Conservation (phyloP, 2,797 vertebrate genomes). For the Fringilla coelebs region DNA sequence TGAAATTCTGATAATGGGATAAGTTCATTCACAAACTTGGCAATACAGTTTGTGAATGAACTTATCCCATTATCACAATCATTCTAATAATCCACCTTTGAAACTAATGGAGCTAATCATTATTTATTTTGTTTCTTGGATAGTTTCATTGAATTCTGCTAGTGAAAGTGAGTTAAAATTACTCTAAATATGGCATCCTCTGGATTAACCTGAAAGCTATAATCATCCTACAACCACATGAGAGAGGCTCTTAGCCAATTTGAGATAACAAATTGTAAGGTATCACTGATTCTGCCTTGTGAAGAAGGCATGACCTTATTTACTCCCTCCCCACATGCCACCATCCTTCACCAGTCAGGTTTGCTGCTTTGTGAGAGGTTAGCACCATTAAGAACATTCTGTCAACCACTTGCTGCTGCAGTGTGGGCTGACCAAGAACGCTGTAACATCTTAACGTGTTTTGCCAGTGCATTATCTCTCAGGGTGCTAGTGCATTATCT, state of each 20-base stretch:
- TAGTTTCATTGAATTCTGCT: background rate
- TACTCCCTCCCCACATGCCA: background rate
- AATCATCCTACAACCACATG: background rate
- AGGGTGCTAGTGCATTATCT: background rate
- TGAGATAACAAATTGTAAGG: background rate
- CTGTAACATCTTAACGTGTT: background rate
- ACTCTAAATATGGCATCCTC: background rate
- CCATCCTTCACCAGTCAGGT: fast-evolving
- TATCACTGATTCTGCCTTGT: background rate
- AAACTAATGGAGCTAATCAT: background rate
- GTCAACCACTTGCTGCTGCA: background rate
- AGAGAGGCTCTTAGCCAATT: background rate
- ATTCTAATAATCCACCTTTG: background rate
- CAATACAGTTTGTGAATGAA: background rate
- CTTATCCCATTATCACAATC: background rate
- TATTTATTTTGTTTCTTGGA: background rate
- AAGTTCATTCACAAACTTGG: background rate
- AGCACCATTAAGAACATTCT: background rate
- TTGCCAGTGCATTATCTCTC: background rate
- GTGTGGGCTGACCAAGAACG: background rate
- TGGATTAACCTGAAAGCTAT: background rate
- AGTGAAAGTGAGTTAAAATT: background rate
- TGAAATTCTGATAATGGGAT: no score
- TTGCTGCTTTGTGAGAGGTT: background rate
- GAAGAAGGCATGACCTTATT: background rate